phyloP scores from a whole-genome alignment of 2,888 invertebrate genomes.

The Toxonevra muliebris region DNA sequence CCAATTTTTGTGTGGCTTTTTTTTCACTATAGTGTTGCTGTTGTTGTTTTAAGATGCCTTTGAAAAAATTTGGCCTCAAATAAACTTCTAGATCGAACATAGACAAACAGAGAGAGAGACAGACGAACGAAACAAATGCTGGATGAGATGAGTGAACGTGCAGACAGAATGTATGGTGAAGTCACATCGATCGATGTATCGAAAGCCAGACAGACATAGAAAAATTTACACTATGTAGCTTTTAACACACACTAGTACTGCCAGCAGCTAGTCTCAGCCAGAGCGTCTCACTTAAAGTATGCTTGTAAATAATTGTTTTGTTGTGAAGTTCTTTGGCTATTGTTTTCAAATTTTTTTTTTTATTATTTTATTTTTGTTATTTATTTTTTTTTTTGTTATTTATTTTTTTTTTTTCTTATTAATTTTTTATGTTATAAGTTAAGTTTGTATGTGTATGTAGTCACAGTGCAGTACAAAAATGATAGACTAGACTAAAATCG shows the following conservation, averaged over 20 bases:
- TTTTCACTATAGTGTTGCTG: slow-evolving; percentile 3
- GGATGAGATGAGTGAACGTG: background rate
- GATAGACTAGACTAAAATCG: background rate
- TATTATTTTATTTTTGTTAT: no score
- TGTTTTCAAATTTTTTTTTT: background rate
- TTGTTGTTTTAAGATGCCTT: background rate
- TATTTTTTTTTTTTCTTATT: slow-evolving; percentile 4
- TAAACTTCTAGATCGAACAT: background rate
- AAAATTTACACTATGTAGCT: no score
- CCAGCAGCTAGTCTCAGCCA: background rate
- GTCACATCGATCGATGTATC: background rate
- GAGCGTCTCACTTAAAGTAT: background rate
- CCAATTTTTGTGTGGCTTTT: slow-evolving; percentile 31
- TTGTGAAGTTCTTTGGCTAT: background rate
- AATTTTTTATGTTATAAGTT: background rate
- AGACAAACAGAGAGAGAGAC: slow-evolving; percentile 6
- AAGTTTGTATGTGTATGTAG: background rate
- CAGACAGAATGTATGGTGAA: background rate
- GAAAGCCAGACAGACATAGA: background rate
- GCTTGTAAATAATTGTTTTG: background rate
- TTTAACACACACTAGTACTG: no score
- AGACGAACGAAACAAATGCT: background rate
- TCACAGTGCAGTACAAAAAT: no score
- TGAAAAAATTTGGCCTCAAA: no score
- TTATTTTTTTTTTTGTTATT: slow-evolving; percentile 1